Conservation (phyloP, 2,888 invertebrate genomes). For the Monoplex corrugatus region DNA sequence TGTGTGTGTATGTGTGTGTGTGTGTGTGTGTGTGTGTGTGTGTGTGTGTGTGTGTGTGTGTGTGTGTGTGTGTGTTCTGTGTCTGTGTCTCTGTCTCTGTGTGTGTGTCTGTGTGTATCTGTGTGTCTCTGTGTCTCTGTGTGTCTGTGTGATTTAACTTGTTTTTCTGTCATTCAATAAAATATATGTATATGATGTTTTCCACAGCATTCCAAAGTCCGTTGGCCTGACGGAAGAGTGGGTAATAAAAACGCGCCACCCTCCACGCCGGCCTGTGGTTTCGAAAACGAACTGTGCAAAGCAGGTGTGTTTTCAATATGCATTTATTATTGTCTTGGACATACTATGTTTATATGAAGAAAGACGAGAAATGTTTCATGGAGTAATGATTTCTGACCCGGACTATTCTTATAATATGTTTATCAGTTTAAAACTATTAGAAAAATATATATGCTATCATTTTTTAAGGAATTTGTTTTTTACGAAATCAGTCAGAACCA, state of each 20-base stretch:
- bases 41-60: not conserved
- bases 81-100: not conserved
- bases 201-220: constrained; percentile 40
- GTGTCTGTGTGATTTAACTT: not conserved
- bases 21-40: not conserved
- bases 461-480: too few species aligned
- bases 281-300: constrained; percentile 91
- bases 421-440: too few species aligned
- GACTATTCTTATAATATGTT: too few species aligned
- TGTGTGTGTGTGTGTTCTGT: not conserved
- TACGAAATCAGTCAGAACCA: too few species aligned
- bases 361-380: too few species aligned
- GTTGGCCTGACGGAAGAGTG: constrained; percentile 63
- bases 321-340: too few species aligned
- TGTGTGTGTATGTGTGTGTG: not conserved
- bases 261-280: constrained; percentile 93
- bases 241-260: constrained; percentile 85
- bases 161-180: not conserved
- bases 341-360: too few species aligned
- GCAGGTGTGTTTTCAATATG: constrained; percentile 19
- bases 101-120: not conserved
- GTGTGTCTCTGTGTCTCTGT: not conserved
- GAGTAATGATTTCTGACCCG: too few species aligned
- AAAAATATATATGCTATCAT: too few species aligned
- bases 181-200: not conserved